Base-by-base conservation (phyloP, 2,113 vertebrate species). In the Peromyscus polionotus region DNA sequence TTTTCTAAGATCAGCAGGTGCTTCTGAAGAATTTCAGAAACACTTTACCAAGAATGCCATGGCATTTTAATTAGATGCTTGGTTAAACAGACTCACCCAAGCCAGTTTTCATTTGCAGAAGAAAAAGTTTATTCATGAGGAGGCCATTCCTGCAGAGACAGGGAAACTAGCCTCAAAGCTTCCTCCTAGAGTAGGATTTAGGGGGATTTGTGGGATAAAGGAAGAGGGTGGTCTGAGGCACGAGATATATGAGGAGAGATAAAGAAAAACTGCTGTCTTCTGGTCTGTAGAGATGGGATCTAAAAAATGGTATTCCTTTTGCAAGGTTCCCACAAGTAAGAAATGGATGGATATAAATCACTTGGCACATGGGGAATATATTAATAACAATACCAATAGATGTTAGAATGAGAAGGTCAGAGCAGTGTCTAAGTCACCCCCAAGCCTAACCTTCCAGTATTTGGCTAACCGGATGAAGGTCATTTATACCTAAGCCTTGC, bases 31-130 rank as follows among this genome's bases (percentile, higher is more conserved):
- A 83, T 85, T 85, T 48, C 39, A 77, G 36, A 79, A 88, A 85
- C 54, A 79, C 86, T 67, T 90, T 33, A 91, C 73, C 26, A 61
- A 65, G n/a, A 61, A 63, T 33, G 57, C 17, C 59, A 79, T 20
- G 39, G 14, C n/a, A 54, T 76, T 87, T 88, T 54, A 79, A 76
- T 73, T 90, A 61, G 59, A 76, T 93, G 65, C 36, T 89, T 1
- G 5, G 48, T 5, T 72, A 88, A 90, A 94, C 33, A 48, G 16
- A 72, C 85, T 84, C 72, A 92, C n/a, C 6, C 36, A 91, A 89
- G 84, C 68, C 54, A 48, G 67, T 77, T 92, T 92, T 72, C 88
- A 67, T 33, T 90, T 83, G 42, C 77, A 90, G 79, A 83, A 48
- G 22, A 91, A 31, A 93, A 86, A 48, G 90, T 7, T 83, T 92